A percentile compares a stretch with the other conserved stretches of the same genome.
phyloP scores from a whole-genome alignment of 2,888 invertebrate species.

The Aphidius colemani region DNA sequence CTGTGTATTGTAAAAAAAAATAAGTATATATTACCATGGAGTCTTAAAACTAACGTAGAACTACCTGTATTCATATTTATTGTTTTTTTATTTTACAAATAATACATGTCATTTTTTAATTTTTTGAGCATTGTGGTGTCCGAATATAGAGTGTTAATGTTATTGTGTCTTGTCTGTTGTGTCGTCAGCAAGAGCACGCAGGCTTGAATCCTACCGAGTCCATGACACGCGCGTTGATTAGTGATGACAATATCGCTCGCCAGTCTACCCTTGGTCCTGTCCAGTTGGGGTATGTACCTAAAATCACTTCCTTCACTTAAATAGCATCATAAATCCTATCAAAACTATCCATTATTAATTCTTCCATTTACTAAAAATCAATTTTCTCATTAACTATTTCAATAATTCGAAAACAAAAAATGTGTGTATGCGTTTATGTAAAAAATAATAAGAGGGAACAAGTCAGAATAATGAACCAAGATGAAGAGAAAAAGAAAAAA shows the following conservation, averaged over 20 bases:
- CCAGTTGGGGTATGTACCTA: slow-evolving; percentile 90
- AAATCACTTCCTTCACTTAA: slow-evolving; percentile 36
- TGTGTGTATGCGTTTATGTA: no score
- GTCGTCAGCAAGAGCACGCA: slow-evolving; percentile 83
- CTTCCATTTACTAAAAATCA: no score
- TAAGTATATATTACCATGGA: neutral
- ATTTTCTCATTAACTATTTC: no score
- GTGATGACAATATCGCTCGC: slow-evolving; percentile 84
- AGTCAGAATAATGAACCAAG: no score
- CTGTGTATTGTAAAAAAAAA: no score
- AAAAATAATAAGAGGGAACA: no score
- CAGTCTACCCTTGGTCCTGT: slow-evolving; percentile 87
- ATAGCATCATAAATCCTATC: slow-evolving; percentile 37
- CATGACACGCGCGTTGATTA: slow-evolving; percentile 93
- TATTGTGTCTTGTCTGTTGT: slow-evolving; percentile 67
- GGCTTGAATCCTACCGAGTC: slow-evolving; percentile 91
- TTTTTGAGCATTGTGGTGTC: slow-evolving; percentile 49
- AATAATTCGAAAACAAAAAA: no score
- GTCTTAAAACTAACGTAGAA: neutral
- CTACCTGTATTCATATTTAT: neutral
- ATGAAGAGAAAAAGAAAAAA: no score
- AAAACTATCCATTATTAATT: slow-evolving; percentile 1
- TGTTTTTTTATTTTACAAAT: slow-evolving; percentile 7
- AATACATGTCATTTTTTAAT: neutral
- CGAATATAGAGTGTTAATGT: slow-evolving; percentile 61